Percentiles rank a stretch among this genome's conserved stretches.
phyloP scores from a whole-genome alignment of 2,888 invertebrate species.

The Brachylomia viminalis region DNA sequence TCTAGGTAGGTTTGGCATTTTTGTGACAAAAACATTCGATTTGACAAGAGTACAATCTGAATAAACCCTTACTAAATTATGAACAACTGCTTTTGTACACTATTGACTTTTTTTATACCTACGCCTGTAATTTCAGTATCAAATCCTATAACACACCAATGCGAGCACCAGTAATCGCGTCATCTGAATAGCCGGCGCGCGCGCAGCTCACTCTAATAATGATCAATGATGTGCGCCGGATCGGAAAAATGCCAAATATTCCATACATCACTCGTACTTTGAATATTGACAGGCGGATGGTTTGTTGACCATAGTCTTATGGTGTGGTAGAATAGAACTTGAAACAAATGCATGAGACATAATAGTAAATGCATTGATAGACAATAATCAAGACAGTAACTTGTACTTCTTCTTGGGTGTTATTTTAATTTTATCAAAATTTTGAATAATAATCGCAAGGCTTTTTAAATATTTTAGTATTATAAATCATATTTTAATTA shows the following conservation, averaged over 20 bases:
- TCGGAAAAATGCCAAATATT: slow-evolving; percentile 88
- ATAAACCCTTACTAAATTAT: no score
- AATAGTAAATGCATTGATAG: neutral
- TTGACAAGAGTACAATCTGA: no score
- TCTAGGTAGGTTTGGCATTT: no score
- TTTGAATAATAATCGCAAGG: no score
- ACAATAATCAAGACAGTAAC: no score
- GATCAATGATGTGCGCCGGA: slow-evolving; percentile 84
- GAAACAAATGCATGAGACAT: neutral
- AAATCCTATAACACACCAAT: slow-evolving; percentile 41
- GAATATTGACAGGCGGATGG: slow-evolving; percentile 86
- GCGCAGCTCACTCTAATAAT: slow-evolving; percentile 85
- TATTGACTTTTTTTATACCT: no score
- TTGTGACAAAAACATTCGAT: no score
- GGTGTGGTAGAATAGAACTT: slow-evolving; percentile 46
- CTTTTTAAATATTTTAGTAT: no score
- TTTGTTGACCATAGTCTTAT: slow-evolving; percentile 70
- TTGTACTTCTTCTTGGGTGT: no score
- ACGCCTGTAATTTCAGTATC: slow-evolving; percentile 15
- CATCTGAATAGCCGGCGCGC: slow-evolving; percentile 72
- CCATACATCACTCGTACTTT: slow-evolving; percentile 88
- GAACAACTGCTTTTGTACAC: no score
- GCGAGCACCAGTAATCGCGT: slow-evolving; percentile 69
- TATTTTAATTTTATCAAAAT: no score
- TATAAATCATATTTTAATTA: no score